Evolutionary conservation across 2,888 invertebrate genomes (phyloP), one percentile per base, ranked within the genome.

Genomic region (Acrobasis suavella): DNA sequence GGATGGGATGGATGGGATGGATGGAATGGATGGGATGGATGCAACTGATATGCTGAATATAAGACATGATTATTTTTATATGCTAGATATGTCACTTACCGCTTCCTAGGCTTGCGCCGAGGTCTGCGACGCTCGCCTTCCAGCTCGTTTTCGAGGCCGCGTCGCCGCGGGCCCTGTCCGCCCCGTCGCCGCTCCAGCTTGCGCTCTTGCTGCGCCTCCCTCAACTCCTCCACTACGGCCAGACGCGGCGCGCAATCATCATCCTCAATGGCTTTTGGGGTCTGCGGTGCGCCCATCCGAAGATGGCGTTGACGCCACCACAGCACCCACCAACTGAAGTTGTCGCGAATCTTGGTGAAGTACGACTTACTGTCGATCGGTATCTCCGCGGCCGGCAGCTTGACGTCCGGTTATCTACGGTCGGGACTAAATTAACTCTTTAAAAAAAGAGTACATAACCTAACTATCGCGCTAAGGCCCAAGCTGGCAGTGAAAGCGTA

Each of bases 241-340:
- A 88, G 78, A 63, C 78, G 82, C 9, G 88, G 89, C 73, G 82
- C 77, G 81, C 79, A 82, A 62, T 89, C 91, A 85, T 91, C 87
- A 60, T 89, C 88, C 65, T 88, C 88, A 65, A 89, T 84, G 63
- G 76, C 81, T 76, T 85, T 89, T 62, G 88, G 91, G 85, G 88
- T 87, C 87, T 89, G 91, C 87, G 91, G 90, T 81, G 90, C 90
- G 89, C 91, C 90, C 88, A 89, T 89, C 87, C 89, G 85, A 85
- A 89, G 87, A 89, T 85, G 90, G 78, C 88, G 86, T 78, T 87
- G 85, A 85, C 91, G 90, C 90, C 90, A 89, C 91, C 91, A 89
- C 91, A 91, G 85, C 76, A 90, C 89, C 91, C 91, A 91, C 86
- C 87, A 87, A 71, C 86, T 87, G 82, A 90, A 83, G 76, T 87